Percentiles rank a stretch among this genome's conserved stretches.
Evolutionary conservation across 2,797 vertebrate genomes (phyloP).

Genomic region (Sardinella longiceps): DNA sequence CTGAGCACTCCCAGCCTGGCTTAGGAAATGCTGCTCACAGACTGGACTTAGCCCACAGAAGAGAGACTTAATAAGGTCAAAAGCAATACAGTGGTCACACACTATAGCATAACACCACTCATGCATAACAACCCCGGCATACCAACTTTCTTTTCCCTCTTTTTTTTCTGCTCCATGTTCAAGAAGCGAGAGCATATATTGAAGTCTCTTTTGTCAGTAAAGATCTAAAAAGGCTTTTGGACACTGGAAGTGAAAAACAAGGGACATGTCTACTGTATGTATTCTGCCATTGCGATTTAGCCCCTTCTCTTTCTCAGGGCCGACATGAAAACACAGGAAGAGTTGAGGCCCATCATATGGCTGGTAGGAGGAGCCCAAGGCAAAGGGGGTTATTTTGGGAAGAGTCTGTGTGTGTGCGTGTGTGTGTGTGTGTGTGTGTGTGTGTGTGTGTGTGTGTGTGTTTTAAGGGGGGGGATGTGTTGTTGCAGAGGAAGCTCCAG

Average conservation of each 20-base stretch:
- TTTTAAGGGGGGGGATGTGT: neutral
- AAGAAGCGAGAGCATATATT: no score
- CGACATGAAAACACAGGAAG: neutral
- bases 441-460: conserved; percentile 17
- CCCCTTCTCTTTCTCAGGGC: neutral
- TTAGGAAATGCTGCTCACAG: neutral
- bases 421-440: conserved; percentile 4
- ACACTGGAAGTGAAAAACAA: no score
- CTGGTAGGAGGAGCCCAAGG: neutral
- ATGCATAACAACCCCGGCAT: no score
- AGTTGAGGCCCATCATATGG: neutral
- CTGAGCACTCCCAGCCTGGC: neutral
- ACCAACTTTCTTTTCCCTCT: no score
- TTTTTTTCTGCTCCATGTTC: no score
- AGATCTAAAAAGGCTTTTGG: no score
- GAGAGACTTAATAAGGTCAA: no score
- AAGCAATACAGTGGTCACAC: no score
- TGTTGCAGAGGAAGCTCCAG: neutral
- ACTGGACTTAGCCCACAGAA: neutral
- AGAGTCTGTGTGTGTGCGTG: neutral
- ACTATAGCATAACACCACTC: no score
- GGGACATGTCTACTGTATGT: no score
- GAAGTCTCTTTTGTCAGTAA: no score
- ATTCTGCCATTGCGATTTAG: neutral
- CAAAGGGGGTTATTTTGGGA: neutral